Base-by-base conservation (phyloP, 2,113 vertebrate genomes). In the Ageneiosus marmoratus region DNA sequence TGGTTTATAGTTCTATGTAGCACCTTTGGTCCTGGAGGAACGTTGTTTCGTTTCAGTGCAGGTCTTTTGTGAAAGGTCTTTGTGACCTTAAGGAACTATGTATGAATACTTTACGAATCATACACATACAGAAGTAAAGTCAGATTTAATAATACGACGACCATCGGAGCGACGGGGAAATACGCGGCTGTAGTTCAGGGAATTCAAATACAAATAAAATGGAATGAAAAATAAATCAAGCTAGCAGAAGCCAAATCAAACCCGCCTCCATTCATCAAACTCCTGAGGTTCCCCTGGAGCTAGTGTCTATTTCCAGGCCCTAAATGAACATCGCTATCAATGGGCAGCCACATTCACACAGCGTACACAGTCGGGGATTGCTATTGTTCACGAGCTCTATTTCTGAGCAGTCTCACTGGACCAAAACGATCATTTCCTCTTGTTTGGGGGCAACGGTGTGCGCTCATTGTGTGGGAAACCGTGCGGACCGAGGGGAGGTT, bases 201-300 rank as follows among this genome's bases (percentile, higher is more conserved):
- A n/a, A 75, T 13, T 77, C 74, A 86, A 83, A 84, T 50, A 82
- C 2, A 98, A 98, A 96, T 76, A 22, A 50, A 50, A 74, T 72
- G 16, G 24, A 74, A 97, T 94, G 95, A 95, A 95, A 96, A 83
- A 41, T 27, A 58, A 82, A 51, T 63, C 72, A 60, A 82, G 62
- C 48, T 76, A 76, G 32, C 60, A 50, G 41, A 82, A 50, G 29
- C 62, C 32, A 44, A n/a, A 76, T 65, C 44, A 55, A 65, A 18
- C 15, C 46, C 46, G 5, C 56, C 72, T 83, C 58, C 58, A 76
- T 83, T 83, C 81, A 77, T 83, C 81, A 83, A 73, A 46, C 46
- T 37, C 46, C 72, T 41, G 32, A 83, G 70, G 46, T 60, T 75
- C 58, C 58, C 46, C 48, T 53, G 4, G 56, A 65, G 72, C 73